A percentile compares a stretch with the other conserved stretches of the same genome.
phyloP scores from a whole-genome alignment of 2,113 vertebrate genomes.

The Mormyrus lacerda region DNA sequence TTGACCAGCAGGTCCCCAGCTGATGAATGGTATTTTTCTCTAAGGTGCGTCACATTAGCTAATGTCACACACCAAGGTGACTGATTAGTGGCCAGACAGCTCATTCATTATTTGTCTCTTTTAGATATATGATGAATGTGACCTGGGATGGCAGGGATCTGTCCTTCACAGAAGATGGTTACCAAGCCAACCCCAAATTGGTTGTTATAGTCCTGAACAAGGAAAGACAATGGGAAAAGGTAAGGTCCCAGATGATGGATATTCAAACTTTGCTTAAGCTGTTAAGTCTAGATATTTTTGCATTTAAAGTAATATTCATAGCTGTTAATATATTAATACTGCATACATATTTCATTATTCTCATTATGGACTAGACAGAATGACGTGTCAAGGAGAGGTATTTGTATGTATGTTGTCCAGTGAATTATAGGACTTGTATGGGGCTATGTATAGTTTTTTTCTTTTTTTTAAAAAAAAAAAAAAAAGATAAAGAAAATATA shows the following conservation, averaged over 20 bases:
- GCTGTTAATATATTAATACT: background rate
- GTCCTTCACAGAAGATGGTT: slow-evolving; percentile 93
- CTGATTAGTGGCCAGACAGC: slow-evolving; percentile 31
- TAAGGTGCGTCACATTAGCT: background rate
- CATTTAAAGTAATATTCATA: background rate
- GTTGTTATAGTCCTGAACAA: slow-evolving; percentile 91
- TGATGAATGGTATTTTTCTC: slow-evolving; percentile 7
- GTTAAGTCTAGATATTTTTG: background rate
- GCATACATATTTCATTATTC: background rate
- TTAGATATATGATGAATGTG: slow-evolving; percentile 95
- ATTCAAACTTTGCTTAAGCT: background rate
- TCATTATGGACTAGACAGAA: background rate
- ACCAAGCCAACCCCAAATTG: slow-evolving; percentile 89
- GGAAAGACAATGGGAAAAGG: slow-evolving; percentile 91
- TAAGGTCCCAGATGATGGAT: slow-evolving; percentile 48
- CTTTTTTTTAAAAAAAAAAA: too few relatives aligned
- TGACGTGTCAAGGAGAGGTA: background rate
- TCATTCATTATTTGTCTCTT: slow-evolving; percentile 47
- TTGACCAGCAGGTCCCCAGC: background rate
- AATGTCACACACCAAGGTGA: background rate
- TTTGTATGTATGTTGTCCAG: background rate
- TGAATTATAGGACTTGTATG: background rate
- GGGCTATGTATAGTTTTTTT: background rate
- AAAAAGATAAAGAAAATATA: background rate
- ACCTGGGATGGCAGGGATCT: slow-evolving; percentile 87